Evolutionary conservation across 2,888 invertebrate species (phyloP).

Genomic region (Lepidocyrtinus sp.): DNA sequence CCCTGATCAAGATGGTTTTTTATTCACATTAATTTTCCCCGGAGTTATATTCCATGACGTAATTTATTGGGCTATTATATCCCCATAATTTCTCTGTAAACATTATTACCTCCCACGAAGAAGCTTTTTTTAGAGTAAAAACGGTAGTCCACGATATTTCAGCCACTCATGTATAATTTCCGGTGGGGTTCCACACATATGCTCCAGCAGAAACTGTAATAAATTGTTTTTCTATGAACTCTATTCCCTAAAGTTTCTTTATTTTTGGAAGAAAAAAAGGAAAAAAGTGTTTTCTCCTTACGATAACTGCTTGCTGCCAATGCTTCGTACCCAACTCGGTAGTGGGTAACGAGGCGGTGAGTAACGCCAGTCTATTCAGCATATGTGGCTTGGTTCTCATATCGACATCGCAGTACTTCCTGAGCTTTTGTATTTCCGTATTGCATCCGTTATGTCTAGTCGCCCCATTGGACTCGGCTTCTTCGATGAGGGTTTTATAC

Average conservation of each 20-base stretch:
- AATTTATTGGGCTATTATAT: too few species aligned
- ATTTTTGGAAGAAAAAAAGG: too few species aligned
- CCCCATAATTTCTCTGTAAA: too few species aligned
- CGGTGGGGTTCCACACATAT: slow-evolving; percentile 59
- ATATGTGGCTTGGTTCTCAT: slow-evolving; percentile 63
- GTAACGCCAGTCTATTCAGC: slow-evolving; percentile 62
- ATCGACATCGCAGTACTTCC: slow-evolving; percentile 66
- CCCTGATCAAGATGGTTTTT: too few species aligned
- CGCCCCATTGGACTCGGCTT: slow-evolving; percentile 61
- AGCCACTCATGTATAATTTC: slow-evolving; percentile 63
- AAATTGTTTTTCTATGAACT: not conserved
- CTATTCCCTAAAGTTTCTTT: too few species aligned
- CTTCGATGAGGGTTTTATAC: slow-evolving; percentile 63
- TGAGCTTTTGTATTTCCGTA: slow-evolving; percentile 50
- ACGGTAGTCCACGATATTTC: slow-evolving; percentile 57
- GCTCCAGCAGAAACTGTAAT: slow-evolving; percentile 63
- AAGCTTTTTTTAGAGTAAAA: slow-evolving; percentile 45
- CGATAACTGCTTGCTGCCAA: slow-evolving; percentile 66
- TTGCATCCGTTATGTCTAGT: slow-evolving; percentile 62
- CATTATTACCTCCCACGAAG: too few species aligned
- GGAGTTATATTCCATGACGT: too few species aligned
- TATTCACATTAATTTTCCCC: too few species aligned
- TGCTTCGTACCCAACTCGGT: slow-evolving; percentile 64
- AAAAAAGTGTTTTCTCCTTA: slow-evolving; percentile 27
- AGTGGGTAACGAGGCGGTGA: slow-evolving; percentile 64